These are phyloP conservation scores for Ennomos fuscantarius DNA, from an alignment of 2,888 invertebrate genomes.

Conservation along the genomic window DNA sequence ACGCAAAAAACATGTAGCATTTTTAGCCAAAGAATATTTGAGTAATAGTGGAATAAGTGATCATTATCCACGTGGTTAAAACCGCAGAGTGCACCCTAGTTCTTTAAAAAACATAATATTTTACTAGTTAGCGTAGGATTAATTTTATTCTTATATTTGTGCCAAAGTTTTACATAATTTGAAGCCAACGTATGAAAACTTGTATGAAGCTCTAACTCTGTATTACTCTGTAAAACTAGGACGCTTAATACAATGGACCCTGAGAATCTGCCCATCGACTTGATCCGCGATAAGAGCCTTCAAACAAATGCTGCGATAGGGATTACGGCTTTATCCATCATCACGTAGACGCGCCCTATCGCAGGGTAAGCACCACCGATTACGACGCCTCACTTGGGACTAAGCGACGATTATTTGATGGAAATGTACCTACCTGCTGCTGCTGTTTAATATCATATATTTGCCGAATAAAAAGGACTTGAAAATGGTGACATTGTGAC, in stretches of 20 bases:
- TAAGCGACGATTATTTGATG: conserved; percentile 22
- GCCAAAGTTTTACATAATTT: too few relatives aligned
- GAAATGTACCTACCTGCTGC: conserved; percentile 8
- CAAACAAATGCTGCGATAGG: conserved; percentile 47
- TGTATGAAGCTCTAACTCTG: conserved; percentile 5
- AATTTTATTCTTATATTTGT: too few relatives aligned
- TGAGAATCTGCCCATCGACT: conserved; percentile 33
- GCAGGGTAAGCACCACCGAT: conserved; percentile 30
- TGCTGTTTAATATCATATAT: conserved; percentile 21
- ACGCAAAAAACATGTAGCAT: too few relatives aligned
- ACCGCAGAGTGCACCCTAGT: too few relatives aligned
- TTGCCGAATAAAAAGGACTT: not conserved
- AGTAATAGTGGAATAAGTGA: too few relatives aligned
- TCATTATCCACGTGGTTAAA: too few relatives aligned
- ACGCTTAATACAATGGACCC: conserved; percentile 40
- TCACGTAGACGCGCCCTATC: conserved; percentile 34
- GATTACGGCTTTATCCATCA: conserved; percentile 45
- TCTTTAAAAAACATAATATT: too few relatives aligned
- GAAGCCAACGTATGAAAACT: not conserved
- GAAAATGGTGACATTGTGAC: too few relatives aligned
- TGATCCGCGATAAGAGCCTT: conserved; percentile 46
- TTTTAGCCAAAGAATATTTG: too few relatives aligned
- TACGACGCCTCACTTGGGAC: conserved; percentile 34
- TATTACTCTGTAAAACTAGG: conserved; percentile 9
- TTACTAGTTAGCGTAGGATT: too few relatives aligned